These are phyloP conservation scores for Bothrops jararaca DNA, from an alignment of 2,113 vertebrate genomes.

Conservation along the genomic window DNA sequence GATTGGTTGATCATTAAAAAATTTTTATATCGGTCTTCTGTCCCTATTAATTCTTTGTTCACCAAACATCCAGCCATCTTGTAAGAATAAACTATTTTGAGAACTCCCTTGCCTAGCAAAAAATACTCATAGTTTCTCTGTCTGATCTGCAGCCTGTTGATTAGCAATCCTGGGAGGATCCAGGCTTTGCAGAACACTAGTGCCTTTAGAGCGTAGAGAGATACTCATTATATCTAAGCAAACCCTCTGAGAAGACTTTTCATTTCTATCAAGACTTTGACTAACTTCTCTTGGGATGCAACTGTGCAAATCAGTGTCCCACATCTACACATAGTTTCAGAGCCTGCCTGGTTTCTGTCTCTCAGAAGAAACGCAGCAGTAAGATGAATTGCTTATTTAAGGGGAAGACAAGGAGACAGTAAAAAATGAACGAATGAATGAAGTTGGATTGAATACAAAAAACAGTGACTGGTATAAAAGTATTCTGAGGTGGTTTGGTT, in stretches of 20 bases:
- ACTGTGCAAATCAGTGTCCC: not conserved
- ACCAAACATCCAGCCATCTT: not conserved
- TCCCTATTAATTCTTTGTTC: not conserved
- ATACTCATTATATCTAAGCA: not conserved
- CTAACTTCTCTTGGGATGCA: not conserved
- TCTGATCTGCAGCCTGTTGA: not conserved
- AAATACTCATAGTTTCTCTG: not conserved
- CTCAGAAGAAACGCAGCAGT: not conserved
- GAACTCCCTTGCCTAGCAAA: not conserved
- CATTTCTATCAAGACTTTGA: not conserved
- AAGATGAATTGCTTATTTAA: not conserved
- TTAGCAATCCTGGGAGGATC: not conserved
- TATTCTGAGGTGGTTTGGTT: not conserved
- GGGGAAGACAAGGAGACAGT: not conserved
- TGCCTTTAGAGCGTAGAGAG: not conserved
- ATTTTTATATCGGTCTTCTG: not conserved
- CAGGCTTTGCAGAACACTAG: not conserved
- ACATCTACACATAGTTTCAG: not conserved
- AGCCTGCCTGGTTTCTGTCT: not conserved
- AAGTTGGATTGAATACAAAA: not conserved
- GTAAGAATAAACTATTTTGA: not conserved
- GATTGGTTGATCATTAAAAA: not conserved
- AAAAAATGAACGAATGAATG: not conserved
- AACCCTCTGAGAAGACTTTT: not conserved
- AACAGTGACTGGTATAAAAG: not conserved